Conservation (phyloP, 2,797 vertebrate species). For the Apogon talboti region DNA sequence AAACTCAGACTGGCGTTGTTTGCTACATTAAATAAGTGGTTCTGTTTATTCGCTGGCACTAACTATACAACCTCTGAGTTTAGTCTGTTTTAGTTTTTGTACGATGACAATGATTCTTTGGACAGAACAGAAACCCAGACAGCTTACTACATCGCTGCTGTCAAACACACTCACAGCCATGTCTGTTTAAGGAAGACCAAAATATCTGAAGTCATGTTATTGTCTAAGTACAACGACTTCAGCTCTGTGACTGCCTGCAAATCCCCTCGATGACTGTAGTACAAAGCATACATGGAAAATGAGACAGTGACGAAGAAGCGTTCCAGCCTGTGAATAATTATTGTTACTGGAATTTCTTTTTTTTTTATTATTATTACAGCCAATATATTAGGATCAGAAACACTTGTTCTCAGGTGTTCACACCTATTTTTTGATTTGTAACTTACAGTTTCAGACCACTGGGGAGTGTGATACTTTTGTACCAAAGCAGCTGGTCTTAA, state of each 20-base stretch:
- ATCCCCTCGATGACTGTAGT: conserved; percentile 43
- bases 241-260: conserved; percentile 41
- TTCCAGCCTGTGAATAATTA: not conserved
- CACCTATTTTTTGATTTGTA: conserved; percentile 12
- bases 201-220: conserved; percentile 46
- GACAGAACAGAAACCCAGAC: conserved; percentile 36
- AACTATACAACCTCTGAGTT: conserved; percentile 7
- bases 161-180: conserved; percentile 43
- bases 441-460: not conserved
- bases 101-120: conserved; percentile 22
- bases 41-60: conserved; percentile 8
- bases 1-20: not conserved
- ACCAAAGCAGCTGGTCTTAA: not conserved
- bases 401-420: not conserved
- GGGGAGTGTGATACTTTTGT: conserved; percentile 3
- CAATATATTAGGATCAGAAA: conserved; percentile 24
- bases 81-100: not conserved
- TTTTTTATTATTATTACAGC: conserved; percentile 29
- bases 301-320: conserved; percentile 1
- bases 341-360: conserved; percentile 32
- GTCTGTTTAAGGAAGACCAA: conserved; percentile 12
- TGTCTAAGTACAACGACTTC: conserved; percentile 30
- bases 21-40: not conserved
- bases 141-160: conserved; percentile 20
- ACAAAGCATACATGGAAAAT: conserved; percentile 7